Conservation (phyloP, 2,888 invertebrate genomes). For the Frankliniella intonsa region DNA sequence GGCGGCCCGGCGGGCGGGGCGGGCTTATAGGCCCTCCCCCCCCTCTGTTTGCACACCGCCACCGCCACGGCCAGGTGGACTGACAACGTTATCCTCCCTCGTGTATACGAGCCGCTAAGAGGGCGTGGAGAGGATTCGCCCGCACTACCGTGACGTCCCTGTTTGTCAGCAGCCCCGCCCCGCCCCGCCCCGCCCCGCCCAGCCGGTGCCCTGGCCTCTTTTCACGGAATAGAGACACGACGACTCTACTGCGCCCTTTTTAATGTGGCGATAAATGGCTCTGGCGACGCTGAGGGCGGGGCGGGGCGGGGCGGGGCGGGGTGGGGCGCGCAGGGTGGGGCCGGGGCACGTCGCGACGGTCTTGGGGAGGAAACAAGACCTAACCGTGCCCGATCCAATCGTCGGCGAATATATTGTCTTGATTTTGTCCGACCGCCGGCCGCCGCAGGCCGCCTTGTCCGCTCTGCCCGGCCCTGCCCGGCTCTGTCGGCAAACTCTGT, state of each 20-base stretch:
- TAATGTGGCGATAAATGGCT: not conserved
- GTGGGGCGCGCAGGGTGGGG: not conserved
- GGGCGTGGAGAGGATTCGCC: too few species aligned
- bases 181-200: too few species aligned
- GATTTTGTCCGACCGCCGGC: not conserved
- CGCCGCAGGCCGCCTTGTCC: too few species aligned
- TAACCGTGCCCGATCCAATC: too few species aligned
- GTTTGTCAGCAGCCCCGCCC: too few species aligned
- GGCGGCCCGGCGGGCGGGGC: too few species aligned
- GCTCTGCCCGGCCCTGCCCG: not conserved
- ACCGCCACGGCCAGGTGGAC: too few species aligned
- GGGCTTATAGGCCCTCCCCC: too few species aligned
- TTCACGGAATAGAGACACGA: not conserved
- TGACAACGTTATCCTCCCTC: too few species aligned
- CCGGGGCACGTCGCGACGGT: not conserved
- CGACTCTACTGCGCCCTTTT: not conserved
- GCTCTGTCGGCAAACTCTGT: constrained; percentile 5
- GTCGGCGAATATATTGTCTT: not conserved
- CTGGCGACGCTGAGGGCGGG: not conserved
- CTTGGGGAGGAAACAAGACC: not conserved
- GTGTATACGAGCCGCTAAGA: too few species aligned
- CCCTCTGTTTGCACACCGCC: too few species aligned
- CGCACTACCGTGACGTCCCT: too few species aligned
- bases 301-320: not conserved
- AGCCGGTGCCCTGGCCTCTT: not conserved